phyloP scores from a whole-genome alignment of 2,797 vertebrate species.

The Rallus crepitans region DNA sequence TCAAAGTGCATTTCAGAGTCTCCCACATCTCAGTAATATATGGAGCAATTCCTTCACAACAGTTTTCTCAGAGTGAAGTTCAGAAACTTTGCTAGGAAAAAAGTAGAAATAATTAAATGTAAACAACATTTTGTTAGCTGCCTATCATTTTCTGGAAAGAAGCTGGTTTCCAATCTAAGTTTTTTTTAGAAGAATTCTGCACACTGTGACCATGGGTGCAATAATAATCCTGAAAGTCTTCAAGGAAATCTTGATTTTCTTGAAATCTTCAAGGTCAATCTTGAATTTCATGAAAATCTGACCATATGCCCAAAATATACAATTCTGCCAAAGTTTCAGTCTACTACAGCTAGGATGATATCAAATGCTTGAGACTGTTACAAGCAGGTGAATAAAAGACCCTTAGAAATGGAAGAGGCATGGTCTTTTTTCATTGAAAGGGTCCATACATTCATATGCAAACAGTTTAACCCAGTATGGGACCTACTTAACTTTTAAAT shows the following conservation, averaged over 20 bases:
- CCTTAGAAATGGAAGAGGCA: not conserved
- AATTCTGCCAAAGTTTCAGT: not conserved
- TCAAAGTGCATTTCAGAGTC: not conserved
- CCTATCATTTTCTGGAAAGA: too few relatives aligned
- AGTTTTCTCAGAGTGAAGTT: not conserved
- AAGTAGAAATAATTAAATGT: not conserved
- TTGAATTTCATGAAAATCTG: not conserved
- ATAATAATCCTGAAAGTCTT: not conserved
- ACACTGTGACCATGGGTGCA: not conserved
- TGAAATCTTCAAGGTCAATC: too few relatives aligned
- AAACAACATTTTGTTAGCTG: not conserved
- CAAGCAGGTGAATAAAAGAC: not conserved
- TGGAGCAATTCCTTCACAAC: not conserved
- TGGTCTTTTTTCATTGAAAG: not conserved
- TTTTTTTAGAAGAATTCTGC: not conserved
- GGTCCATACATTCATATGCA: not conserved
- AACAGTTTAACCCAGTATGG: not conserved
- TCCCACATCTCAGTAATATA: not conserved
- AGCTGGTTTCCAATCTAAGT: not conserved
- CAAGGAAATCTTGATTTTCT: not conserved
- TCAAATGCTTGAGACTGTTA: not conserved
- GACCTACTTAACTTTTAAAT: not conserved
- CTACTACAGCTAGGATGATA: not conserved
- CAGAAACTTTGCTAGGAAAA: not conserved
- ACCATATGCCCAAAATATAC: not conserved